Percentiles rank a stretch among this genome's conserved stretches.
Evolutionary conservation across 2,888 invertebrate species (phyloP).

Genomic region (Strigamia crassipes): DNA sequence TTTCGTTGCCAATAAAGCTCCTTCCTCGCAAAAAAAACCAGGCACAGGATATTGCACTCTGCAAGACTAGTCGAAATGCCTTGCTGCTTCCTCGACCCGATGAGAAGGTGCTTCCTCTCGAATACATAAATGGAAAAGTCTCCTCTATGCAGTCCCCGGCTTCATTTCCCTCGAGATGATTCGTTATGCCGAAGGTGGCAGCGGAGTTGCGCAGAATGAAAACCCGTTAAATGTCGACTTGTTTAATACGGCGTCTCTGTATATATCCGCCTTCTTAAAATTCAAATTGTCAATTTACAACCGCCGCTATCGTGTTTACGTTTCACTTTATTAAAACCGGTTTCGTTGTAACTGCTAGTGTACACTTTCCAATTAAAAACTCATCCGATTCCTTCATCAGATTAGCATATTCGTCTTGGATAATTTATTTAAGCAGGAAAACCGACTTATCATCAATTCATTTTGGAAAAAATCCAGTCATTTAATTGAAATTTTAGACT

Average conservation of each 20-base stretch:
- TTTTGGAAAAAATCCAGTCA: too few species aligned
- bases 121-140: conserved; percentile 26
- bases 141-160: not conserved
- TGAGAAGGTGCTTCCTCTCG: not conserved
- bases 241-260: not conserved
- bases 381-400: not conserved
- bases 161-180: conserved; percentile 17
- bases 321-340: not conserved
- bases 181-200: not conserved
- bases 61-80: too few species aligned
- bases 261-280: not conserved
- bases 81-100: not conserved
- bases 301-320: conserved; percentile 1
- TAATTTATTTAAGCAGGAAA: not conserved
- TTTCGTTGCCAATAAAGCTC: conserved; percentile 30
- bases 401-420: too few species aligned
- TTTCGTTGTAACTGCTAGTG: not conserved
- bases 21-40: not conserved
- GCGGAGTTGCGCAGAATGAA: not conserved
- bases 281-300: conserved; percentile 18
- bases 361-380: not conserved
- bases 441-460: too few species aligned
- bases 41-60: conserved; percentile 22
- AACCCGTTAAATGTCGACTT: not conserved
- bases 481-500: too few species aligned